Evolutionary conservation across 1,140 invertebrate genomes (phyloP), one percentile per base, ranked within the genome.

Genomic region (Metopolophium dirhodum): DNA sequence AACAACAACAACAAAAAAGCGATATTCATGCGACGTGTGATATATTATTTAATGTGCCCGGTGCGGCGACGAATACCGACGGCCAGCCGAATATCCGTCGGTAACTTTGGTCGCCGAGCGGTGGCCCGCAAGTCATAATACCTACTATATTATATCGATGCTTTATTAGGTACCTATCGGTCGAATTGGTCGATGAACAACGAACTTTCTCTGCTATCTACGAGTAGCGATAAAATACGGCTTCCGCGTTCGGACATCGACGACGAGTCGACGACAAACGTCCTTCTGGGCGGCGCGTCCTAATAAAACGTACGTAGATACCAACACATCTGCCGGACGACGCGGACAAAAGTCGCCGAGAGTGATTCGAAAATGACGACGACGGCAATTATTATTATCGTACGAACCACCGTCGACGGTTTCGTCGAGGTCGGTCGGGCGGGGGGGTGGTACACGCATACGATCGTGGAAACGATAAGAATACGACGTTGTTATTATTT

Each of bases 251-350:
- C 7, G n/a, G 35, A 89, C 87, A 54, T 47, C 23, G 85, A 47
- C 41, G 85, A 4, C 85, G 45, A 87, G 51, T 77, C 47, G 47
- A 54, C 87, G 26, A 89, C 35, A 54, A 89, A 89, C 86, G 87
- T 89, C 49, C 87, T 89, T 54, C n/a, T 89, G 45, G 45, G 9
- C 45, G 85, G 6, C 22, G 37, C 35, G 83, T 85, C 26, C 22
- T 41, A 85, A 85, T 45, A 23, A 41, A 45, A 45, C 83, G 83
- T 45, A 26, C 1, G 3, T 14, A 11, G 22, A 22, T 0, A 37
- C 82, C 3, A 85, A 30, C n/a, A 77, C 61, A 77, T 77, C 14
- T n/a, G 61, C 30, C 30, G 61, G 61, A n/a, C 61, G 30, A 68
- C 30, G 30, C 0, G 30, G 14, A 68, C 61, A 23, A 35, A n/a